Evolutionary conservation across 2,113 vertebrate species (phyloP).

Genomic region (Lampris megalopsis): DNA sequence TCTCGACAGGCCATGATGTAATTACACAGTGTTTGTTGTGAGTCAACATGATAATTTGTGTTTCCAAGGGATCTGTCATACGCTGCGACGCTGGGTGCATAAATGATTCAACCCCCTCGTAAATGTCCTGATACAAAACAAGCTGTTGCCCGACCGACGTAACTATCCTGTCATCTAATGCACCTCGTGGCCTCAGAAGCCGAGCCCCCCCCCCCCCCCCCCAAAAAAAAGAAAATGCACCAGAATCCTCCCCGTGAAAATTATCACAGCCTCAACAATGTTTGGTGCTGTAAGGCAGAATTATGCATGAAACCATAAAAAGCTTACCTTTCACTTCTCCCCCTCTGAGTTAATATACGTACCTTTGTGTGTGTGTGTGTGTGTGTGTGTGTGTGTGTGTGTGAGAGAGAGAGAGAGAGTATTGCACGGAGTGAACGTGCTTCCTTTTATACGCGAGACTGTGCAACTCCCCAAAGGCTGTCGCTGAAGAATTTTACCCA

Average conservation of each 20-base stretch:
- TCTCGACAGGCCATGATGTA: slow-evolving; percentile 79
- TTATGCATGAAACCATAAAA: slow-evolving; percentile 71
- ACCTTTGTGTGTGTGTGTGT: background rate
- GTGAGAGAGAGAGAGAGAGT: slow-evolving; percentile 11
- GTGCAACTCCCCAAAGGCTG: slow-evolving; percentile 68
- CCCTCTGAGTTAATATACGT: background rate
- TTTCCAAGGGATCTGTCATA: slow-evolving; percentile 77
- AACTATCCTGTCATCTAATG: slow-evolving; percentile 50
- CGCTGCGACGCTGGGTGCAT: slow-evolving; percentile 68
- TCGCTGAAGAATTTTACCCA: slow-evolving; percentile 71
- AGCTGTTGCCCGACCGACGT: slow-evolving; percentile 66
- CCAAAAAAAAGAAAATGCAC: slow-evolving; percentile 2
- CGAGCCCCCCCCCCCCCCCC: background rate
- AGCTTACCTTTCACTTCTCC: slow-evolving; percentile 74
- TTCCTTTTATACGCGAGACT: slow-evolving; percentile 56
- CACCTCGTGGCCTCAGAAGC: slow-evolving; percentile 51
- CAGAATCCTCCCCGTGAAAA: slow-evolving; percentile 47
- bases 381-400: slow-evolving; percentile 2
- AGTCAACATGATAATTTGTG: slow-evolving; percentile 81
- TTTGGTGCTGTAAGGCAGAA: slow-evolving; percentile 67
- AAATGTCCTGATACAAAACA: slow-evolving; percentile 79
- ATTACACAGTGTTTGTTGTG: slow-evolving; percentile 80
- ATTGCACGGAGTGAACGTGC: slow-evolving; percentile 33
- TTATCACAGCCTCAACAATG: slow-evolving; percentile 41
- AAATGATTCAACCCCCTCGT: slow-evolving; percentile 78